Base-by-base conservation (phyloP, 1,140 invertebrate genomes). In the Leptopilina boulardi region DNA sequence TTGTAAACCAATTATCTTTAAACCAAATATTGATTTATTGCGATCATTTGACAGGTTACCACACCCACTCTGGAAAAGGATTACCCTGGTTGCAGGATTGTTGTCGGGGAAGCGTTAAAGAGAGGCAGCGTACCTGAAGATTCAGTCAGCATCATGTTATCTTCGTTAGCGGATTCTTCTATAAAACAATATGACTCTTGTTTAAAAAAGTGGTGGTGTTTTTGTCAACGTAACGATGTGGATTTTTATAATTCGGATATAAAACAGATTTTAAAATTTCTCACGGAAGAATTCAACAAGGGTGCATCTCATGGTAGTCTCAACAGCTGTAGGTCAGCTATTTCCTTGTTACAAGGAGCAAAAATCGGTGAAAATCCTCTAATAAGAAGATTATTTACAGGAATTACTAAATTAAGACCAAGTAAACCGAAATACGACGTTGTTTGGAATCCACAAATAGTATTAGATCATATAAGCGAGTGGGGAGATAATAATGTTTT, bases 371-470 rank as follows among this genome's bases (percentile, higher is more conserved):
- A 81, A 19, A 38, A 78, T 34, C n/a, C 70, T 0, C 30, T 56
- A 23, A 56, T 81, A 13, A 42, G 54, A 66, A 30, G 77, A 19
- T 79, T 83, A 73, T 71, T 82, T 19, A 77, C 80, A 66, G 78
- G 77, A 41, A 66, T 79, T 4, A 79, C 26, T 21, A 84, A 82
- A 47, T 23, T 80, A 19, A 78, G 80, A 70, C 81, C 80, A 9
- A 70, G 59, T 5, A 9, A n/a, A 26, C 77, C 81, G 10, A 84
- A 82, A 75, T 84, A 85, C 51, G 73, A 76, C 23, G 54, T 66
- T n/a, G 83, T 81, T 0, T 85, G 82, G 82, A 77, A 82, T 70
- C 75, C 80, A 9, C 70, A 78, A 30, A 72, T 73, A 11, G 78
- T 84, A 1, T 47, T 84, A 51, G 26, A 72, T 38, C 54, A 71